Evolutionary conservation across 2,888 invertebrate genomes (phyloP).

Genomic region (Plutella xylostella): DNA sequence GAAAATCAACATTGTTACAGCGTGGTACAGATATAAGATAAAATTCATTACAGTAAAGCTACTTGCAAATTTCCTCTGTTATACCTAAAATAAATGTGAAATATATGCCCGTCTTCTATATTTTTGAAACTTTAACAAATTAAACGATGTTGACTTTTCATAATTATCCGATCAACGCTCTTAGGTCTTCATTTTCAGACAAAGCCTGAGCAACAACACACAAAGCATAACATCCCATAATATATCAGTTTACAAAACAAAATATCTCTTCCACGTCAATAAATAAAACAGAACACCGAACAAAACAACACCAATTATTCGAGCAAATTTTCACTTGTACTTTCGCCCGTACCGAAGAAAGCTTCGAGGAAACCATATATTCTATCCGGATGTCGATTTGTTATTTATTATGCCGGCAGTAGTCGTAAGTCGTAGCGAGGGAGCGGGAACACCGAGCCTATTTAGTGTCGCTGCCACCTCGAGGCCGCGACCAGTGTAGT

Average conservation of each 20-base stretch:
- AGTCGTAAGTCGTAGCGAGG: constrained; percentile 62
- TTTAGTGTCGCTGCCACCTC: constrained; percentile 59
- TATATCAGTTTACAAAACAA: not conserved
- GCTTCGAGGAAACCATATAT: constrained; percentile 57
- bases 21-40: no score
- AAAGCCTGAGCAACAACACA: no score
- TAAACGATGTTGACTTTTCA: no score
- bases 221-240: not conserved
- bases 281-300: constrained; percentile 1
- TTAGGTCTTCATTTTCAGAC: no score
- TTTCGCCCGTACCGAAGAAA: constrained; percentile 31
- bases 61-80: no score
- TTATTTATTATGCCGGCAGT: constrained; percentile 66
- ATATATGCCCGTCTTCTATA: no score
- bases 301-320: constrained; percentile 15
- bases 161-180: no score
- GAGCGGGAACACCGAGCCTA: constrained; percentile 59
- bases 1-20: no score
- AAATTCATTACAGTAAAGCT: no score
- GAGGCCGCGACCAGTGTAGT: constrained; percentile 34
- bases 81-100: no score
- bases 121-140: no score
- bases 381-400: constrained; percentile 65
- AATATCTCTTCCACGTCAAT: no score
- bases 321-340: constrained; percentile 27